Evolutionary conservation across 2,797 vertebrate species (phyloP).

Genomic region (Gadopsis bispinosus): DNA sequence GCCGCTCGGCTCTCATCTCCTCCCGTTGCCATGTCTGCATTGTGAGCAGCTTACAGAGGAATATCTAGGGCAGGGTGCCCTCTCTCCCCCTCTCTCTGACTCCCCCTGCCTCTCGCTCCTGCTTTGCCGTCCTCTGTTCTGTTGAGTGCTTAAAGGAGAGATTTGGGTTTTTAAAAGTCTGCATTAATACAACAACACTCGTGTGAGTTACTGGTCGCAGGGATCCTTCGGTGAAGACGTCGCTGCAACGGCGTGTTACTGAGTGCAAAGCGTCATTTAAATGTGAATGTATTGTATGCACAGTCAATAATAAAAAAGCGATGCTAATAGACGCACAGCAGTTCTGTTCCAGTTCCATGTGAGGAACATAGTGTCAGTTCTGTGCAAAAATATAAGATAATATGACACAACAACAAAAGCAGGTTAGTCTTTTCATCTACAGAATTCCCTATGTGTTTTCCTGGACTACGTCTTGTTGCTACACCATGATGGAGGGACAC

Average conservation of each 20-base stretch:
- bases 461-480: not conserved
- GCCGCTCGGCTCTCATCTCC: conserved; percentile 60
- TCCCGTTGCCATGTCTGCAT: conserved; percentile 65
- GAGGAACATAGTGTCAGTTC: not conserved
- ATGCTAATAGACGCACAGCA: not conserved
- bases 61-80: conserved; percentile 68
- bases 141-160: conserved; percentile 14
- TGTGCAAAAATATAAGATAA: not conserved
- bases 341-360: not conserved
- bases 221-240: not conserved
- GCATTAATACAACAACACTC: not conserved
- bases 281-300: not conserved
- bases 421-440: not conserved
- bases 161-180: not conserved
- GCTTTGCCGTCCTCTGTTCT: conserved; percentile 39
- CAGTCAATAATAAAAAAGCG: not conserved
- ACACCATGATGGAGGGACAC: not conserved
- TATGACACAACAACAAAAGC: not conserved
- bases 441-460: not conserved
- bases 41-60: conserved; percentile 69
- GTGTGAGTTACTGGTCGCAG: not conserved
- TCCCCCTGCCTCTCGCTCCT: conserved; percentile 1
- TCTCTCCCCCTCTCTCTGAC: conserved; percentile 33
- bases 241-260: not conserved
- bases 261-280: not conserved